These are phyloP conservation scores for Arctocebus calabarensis DNA, from an alignment of 2,797 vertebrate genomes.

Conservation along the genomic window DNA sequence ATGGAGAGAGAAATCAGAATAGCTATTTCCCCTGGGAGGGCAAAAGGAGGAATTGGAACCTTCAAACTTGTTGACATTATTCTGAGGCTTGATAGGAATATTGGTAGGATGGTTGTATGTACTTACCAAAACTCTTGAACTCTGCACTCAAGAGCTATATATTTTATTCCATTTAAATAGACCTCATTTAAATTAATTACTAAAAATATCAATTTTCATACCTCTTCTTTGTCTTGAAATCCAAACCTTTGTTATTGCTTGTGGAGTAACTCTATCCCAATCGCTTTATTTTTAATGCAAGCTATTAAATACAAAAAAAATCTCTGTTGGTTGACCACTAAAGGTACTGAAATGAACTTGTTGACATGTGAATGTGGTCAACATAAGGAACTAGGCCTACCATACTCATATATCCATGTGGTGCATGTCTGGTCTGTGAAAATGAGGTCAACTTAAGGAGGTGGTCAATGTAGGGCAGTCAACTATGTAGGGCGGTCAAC, in stretches of 20 bases:
- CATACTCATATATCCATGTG: too few relatives aligned
- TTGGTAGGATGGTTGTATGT: not conserved
- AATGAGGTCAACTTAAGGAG: too few relatives aligned
- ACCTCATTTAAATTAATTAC: not conserved
- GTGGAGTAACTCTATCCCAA: not conserved
- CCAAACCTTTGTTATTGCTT: not conserved
- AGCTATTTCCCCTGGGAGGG: not conserved
- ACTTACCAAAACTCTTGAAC: not conserved
- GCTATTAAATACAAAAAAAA: not conserved
- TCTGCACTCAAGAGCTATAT: not conserved
- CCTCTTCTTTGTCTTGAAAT: not conserved
- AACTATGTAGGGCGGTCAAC: too few relatives aligned
- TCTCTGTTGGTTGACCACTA: too few relatives aligned
- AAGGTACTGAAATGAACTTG: too few relatives aligned
- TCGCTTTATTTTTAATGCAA: not conserved
- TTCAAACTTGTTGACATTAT: not conserved
- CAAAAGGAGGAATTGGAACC: not conserved
- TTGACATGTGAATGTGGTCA: too few relatives aligned
- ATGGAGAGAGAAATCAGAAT: not conserved
- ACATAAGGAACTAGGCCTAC: too few relatives aligned
- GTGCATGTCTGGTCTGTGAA: too few relatives aligned
- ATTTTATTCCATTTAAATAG: not conserved
- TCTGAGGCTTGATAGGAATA: not conserved
- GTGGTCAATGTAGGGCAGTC: too few relatives aligned
- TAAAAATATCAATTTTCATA: not conserved